Evolutionary conservation across 1,140 invertebrate species (phyloP), one percentile per base, ranked within the genome.

Genomic region (Saxidomus purpurata): DNA sequence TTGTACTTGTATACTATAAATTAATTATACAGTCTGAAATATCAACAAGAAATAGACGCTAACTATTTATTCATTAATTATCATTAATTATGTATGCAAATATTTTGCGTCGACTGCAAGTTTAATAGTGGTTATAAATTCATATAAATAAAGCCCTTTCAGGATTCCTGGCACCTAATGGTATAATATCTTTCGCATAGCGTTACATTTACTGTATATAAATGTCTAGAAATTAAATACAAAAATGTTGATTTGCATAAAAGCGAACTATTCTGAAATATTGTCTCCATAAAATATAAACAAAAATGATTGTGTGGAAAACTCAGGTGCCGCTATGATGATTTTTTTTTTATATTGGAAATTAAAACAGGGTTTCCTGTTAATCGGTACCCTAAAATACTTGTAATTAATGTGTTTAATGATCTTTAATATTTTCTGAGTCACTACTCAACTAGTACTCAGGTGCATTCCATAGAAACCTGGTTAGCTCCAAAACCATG

Each of bases 11-110:
- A 4, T 9, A 43, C 28, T 52, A 77, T 77, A 77, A 77, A 77
- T 77, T 77, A 77, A 77, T 77, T 77, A 77, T 31, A 2, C 6
- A 28, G 61, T 67, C 61, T 34, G 61, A 36, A 22, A 22, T 67
- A 67, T 67, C 61, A 67, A 28, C 61, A 36, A 3, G 61, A 28
- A 34, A 28, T 67, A 67, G 25, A 67, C 61, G 74, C 43, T 49
- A 1, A 38, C 1, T 81, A 67, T 80, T 47, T 87, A 47, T 49
- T 61, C 36, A 67, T 87, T 87, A 87, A 87, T 87, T 87, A 87
- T 52, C 74, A 87, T 87, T 79, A 61, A 87, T 87, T 87, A 87
- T 67, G 31, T 67, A 87, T 79, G 74, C 52, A 87, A 86, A 86
- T 87, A 87, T 40, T 67, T 87, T 52, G 52, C 49, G 55, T 17